These are phyloP conservation scores for Falco novaeseelandiae DNA, from an alignment of 2,797 vertebrate genomes.

Conservation along the genomic window DNA sequence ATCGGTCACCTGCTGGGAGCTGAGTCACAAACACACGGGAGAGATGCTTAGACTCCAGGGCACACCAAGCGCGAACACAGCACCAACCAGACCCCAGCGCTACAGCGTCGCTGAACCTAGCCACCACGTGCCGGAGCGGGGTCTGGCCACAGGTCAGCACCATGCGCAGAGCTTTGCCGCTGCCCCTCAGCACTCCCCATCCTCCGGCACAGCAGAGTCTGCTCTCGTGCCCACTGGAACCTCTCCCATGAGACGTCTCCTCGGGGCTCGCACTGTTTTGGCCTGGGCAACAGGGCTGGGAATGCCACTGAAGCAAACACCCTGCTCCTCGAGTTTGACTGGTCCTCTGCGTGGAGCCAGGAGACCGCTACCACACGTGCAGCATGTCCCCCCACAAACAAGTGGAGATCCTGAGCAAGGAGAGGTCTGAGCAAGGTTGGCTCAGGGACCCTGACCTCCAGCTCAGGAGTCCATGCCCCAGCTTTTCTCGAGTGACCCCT, in stretches of 20 bases:
- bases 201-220: background rate
- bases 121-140: background rate
- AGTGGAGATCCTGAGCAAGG: rapidly evolving
- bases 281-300: background rate
- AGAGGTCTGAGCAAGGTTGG: background rate
- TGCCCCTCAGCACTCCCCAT: background rate
- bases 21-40: slow-evolving; percentile 45
- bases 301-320: rapidly evolving
- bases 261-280: rapidly evolving
- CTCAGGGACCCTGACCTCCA: background rate
- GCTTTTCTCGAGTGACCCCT: rapidly evolving
- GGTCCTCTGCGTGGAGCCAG: rapidly evolving
- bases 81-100: background rate
- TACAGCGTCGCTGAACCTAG: background rate
- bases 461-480: background rate
- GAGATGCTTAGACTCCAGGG: background rate
- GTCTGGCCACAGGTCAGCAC: background rate
- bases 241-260: background rate
- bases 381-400: background rate
- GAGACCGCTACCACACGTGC: background rate
- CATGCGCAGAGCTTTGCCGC: background rate
- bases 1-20: slow-evolving; percentile 53
- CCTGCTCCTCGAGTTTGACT: rapidly evolving
- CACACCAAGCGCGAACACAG: background rate
- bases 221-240: background rate